Conservation (phyloP, 2,113 vertebrate genomes). For the Panthera tigris region DNA sequence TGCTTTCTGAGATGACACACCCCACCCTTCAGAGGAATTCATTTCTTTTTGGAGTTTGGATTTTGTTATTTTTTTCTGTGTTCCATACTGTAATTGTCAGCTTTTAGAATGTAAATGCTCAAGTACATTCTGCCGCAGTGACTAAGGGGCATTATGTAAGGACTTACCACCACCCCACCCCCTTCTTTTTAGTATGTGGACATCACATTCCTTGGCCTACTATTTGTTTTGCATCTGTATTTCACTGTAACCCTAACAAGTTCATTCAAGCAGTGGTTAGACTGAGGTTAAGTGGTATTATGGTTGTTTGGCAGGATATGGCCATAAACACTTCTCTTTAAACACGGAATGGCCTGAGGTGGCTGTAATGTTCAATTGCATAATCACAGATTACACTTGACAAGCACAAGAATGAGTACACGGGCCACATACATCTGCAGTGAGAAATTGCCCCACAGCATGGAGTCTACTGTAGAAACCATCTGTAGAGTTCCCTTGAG, state of each 20-base stretch:
- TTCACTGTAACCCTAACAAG: conserved; percentile 77
- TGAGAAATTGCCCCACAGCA: neutral
- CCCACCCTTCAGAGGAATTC: conserved; percentile 14
- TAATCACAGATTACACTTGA: conserved; percentile 73
- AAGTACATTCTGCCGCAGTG: neutral
- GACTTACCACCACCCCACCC: neutral
- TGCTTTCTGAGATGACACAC: conserved; percentile 34
- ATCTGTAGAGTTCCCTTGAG: neutral
- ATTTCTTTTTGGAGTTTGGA: conserved; percentile 2
- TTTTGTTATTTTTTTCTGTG: conserved; percentile 35
- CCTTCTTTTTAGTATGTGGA: neutral
- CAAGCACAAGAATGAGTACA: conserved; percentile 53
- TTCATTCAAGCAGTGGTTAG: conserved; percentile 78
- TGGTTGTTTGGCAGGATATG: conserved; percentile 71
- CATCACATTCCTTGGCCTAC: conserved; percentile 26
- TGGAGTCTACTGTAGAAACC: neutral
- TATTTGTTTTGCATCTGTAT: conserved; percentile 68
- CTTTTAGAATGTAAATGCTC: conserved; percentile 18
- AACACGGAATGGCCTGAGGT: conserved; percentile 70
- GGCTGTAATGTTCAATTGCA: conserved; percentile 64
- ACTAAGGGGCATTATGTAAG: neutral
- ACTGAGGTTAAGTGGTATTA: conserved; percentile 68
- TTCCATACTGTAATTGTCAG: neutral
- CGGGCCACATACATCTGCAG: neutral
- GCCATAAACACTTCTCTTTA: conserved; percentile 73